phyloP scores from a whole-genome alignment of 2,888 invertebrate genomes.

The Apotomis turbidana region DNA sequence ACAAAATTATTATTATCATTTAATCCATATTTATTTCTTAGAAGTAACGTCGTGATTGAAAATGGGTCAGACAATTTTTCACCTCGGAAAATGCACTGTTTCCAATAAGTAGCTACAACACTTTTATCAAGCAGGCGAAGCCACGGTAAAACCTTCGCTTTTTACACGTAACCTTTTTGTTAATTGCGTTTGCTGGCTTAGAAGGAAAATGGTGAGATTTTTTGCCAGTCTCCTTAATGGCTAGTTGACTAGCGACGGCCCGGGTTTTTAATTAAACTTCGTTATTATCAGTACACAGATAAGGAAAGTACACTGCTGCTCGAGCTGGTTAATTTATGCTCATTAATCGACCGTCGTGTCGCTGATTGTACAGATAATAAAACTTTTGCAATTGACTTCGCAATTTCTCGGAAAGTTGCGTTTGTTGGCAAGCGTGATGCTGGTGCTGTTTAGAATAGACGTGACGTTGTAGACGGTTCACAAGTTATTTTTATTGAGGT shows the following conservation, averaged over 20 bases:
- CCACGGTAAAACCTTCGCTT: too few relatives aligned
- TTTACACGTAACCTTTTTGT: not conserved
- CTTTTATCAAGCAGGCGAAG: too few relatives aligned
- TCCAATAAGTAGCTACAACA: too few relatives aligned
- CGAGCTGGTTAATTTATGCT: constrained; percentile 57
- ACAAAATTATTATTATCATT: too few relatives aligned
- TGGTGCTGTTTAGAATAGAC: constrained; percentile 45
- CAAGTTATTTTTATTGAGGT: not conserved
- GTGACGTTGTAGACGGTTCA: not conserved
- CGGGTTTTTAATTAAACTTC: constrained; percentile 45
- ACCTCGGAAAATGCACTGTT: too few relatives aligned
- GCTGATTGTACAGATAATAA: constrained; percentile 61
- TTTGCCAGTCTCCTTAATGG: constrained; percentile 25
- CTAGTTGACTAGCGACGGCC: constrained; percentile 32
- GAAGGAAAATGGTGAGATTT: constrained; percentile 8
- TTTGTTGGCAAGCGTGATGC: constrained; percentile 40
- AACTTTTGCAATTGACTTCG: constrained; percentile 60
- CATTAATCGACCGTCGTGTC: constrained; percentile 67
- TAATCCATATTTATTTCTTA: too few relatives aligned
- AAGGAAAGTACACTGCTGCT: constrained; percentile 61
- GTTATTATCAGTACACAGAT: constrained; percentile 52
- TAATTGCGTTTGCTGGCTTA: not conserved
- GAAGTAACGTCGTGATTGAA: too few relatives aligned
- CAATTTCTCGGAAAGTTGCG: constrained; percentile 18
- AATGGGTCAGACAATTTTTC: too few relatives aligned